A percentile compares a stretch with the other conserved stretches of the same genome.
Conservation (phyloP, 1,140 invertebrate species). For the Cotesia chilonis region DNA sequence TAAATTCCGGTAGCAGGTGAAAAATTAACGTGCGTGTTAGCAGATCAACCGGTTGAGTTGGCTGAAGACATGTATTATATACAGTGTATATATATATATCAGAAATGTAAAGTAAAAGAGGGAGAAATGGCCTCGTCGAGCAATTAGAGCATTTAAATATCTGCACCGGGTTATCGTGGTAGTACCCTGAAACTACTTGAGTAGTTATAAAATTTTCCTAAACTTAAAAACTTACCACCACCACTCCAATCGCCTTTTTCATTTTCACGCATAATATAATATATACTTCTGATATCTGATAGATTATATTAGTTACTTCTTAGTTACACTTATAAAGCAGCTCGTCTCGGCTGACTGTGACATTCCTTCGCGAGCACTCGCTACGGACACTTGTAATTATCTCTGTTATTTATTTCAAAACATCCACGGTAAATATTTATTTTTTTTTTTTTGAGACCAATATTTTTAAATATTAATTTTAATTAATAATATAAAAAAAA, state of each 20-base stretch:
- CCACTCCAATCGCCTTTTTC: not conserved
- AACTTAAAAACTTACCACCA: not conserved
- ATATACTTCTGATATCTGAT: no score
- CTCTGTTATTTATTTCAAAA: not conserved
- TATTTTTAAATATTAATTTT: no score
- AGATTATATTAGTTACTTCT: not conserved
- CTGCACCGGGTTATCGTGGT: constrained; percentile 35
- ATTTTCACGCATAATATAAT: not conserved
- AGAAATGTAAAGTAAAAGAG: not conserved
- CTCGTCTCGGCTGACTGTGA: not conserved
- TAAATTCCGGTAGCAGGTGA: no score
- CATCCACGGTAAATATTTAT: not conserved
- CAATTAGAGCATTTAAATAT: constrained; percentile 37
- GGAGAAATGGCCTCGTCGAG: constrained; percentile 25
- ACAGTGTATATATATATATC: no score
- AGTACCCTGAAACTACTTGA: not conserved
- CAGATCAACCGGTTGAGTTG: no score
- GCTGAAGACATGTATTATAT: no score
- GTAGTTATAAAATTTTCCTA: constrained; percentile 9
- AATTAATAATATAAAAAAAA: not conserved
- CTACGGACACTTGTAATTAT: not conserved
- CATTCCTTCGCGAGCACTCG: constrained; percentile 15
- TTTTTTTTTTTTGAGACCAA: no score
- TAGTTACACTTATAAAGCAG: constrained; percentile 29
- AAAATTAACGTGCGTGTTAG: no score